Evolutionary conservation across 2,113 vertebrate species (phyloP), one percentile per base, ranked within the genome.

Genomic region (Scartelaos histophorus): DNA sequence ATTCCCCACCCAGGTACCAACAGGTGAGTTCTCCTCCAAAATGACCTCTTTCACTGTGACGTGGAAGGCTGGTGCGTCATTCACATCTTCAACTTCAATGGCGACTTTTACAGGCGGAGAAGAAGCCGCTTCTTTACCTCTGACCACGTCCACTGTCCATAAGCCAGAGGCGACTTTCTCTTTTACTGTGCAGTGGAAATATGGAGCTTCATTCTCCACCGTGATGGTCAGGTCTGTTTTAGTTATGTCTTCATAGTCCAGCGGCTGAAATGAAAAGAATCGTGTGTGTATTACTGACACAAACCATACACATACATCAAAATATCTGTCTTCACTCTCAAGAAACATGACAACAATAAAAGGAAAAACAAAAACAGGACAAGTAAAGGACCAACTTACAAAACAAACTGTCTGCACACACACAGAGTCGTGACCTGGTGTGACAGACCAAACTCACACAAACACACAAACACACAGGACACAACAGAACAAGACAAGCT

Each of bases 181-280:
- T 58, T 69, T 79, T 13, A 91, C 88, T 60, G 71, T 16, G 58
- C 87, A 89, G 35, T 38, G 64, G 72, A 84, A 87, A 76, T 79
- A 87, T 0, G 79, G 70, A 0, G 6, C 13, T 69, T 90, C 78
- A 0, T 91, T 90, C 69, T 80, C 76, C 74, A 91, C 85, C 10
- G 66, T 73, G 64, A 87, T 72, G 7, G 61, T 47, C 54, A 89
- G 62, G 10, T 82, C 17, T 22, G 16, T 78, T 47, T 67, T 25
- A 43, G 71, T 61, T 4, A 49, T 56, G 0, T 70, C 53, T 73
- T 91, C 84, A 69, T 73, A 90, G 71, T 90, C 71, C 66, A 91
- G 71, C 51, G 86, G 49, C 90, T 89, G 51, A 70, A 80, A 74
- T 69, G 3, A 24, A 0, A 66, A 46, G 13, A 0, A 47, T 15